These are phyloP conservation scores for Pluvialis apricaria DNA, from an alignment of 2,113 vertebrate genomes.

Conservation along the genomic window DNA sequence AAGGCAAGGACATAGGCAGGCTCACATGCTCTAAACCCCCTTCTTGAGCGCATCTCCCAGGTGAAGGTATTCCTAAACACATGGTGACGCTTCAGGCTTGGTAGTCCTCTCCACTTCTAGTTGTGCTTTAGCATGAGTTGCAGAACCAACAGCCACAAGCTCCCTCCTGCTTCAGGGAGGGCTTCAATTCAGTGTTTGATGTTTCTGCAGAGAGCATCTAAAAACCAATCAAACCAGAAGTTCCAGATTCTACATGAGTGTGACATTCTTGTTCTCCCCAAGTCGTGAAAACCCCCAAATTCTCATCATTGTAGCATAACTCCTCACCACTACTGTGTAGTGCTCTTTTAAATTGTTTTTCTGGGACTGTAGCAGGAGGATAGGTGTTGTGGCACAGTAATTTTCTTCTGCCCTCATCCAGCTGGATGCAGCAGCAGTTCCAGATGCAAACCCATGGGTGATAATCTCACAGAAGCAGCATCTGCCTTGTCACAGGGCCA, in stretches of 20 bases:
- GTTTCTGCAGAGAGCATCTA: not conserved
- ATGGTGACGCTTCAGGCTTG: not conserved
- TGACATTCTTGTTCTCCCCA: not conserved
- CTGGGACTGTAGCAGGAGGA: not conserved
- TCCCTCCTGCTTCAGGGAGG: not conserved
- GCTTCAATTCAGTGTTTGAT: not conserved
- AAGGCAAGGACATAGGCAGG: not conserved
- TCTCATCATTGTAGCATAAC: accelerated
- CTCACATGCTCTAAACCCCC: not conserved
- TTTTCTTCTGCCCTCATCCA: not conserved
- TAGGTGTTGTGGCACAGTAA: not conserved
- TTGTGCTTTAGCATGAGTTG: not conserved
- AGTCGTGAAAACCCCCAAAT: not conserved
- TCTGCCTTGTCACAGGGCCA: not conserved
- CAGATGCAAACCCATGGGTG: not conserved
- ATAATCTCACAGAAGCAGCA: not conserved
- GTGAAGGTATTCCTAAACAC: not conserved
- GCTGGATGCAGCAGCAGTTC: not conserved
- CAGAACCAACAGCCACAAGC: not conserved
- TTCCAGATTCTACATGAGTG: no score
- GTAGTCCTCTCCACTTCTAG: not conserved
- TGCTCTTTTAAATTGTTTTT: not conserved
- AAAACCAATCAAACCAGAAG: not conserved
- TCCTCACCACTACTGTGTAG: not conserved
- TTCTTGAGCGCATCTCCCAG: not conserved